Base-by-base conservation (phyloP, 2,888 invertebrate genomes). In the Synergus umbraculus region DNA sequence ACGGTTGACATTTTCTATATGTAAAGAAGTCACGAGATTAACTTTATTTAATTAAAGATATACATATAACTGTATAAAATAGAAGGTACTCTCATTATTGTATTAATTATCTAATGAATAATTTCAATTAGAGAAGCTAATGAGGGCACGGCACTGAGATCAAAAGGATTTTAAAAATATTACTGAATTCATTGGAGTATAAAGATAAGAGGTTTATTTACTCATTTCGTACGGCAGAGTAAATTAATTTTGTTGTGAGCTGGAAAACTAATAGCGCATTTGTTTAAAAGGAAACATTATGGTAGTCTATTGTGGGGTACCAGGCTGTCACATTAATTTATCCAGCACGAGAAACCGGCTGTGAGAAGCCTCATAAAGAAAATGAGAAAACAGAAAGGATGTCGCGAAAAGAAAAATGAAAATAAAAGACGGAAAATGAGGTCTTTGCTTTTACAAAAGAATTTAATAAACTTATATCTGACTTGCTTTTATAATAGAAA, bases 251-350 rank as follows among this genome's bases (percentile, higher is more conserved):
- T 58, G n/a, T 58, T n/a, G 9, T 54, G 18, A 18, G 54, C 18
- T 58, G 18, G 54, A 58, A 58, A 58, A 58, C 9, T 58, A 58
- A 58, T 58, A 58, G 3, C 54, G n/a, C 18, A 58, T 18, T 58
- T 58, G n/a, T 58, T 58, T 18, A 58, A 58, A 58, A 58, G 54
- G 18, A 58, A 58, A 58, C 54, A 58, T n/a, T 9, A 58, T 58
- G 54, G 18, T n/a, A 58, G 18, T 58, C 18, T 58, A 9, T 58
- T 58, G 54, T 58, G 54, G 54, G 18, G 18, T 58, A 18, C 9
- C 18, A 58, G 9, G 2, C 54, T 58, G 54, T 58, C 54, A 58
- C 54, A 58, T 18, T 58, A 58, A 54, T 18, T 58, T 58, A 58
- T 18, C 54, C 54, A 58, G 54, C 54, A 58, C 9, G 18, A 58